Conservation (phyloP, 2,888 invertebrate species). For the Venusia cambrica region DNA sequence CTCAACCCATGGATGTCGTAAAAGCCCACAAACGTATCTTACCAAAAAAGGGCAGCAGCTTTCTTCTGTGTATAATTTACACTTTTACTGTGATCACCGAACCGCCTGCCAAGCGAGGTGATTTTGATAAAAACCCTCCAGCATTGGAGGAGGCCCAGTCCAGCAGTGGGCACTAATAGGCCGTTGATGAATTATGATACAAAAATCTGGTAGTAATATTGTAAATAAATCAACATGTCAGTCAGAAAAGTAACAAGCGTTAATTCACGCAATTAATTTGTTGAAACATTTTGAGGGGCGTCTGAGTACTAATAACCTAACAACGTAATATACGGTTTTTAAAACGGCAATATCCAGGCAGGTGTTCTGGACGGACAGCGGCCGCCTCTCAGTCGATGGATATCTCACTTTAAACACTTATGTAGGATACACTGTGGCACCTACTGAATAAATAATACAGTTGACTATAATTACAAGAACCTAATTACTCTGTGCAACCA, state of each 20-base stretch:
- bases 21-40: too few species aligned
- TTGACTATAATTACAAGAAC: conserved; percentile 43
- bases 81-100: too few species aligned
- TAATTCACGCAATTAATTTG: conserved; percentile 67
- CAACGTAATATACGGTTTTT: conserved; percentile 61
- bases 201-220: conserved; percentile 31
- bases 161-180: too few species aligned
- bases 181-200: too few species aligned
- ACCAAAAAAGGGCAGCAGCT: too few species aligned
- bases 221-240: conserved; percentile 47
- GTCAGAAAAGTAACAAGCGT: conserved; percentile 56
- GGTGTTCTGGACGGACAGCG: conserved; percentile 53
- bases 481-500: conserved; percentile 13
- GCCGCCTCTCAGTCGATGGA: conserved; percentile 44
- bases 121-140: too few species aligned
- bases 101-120: too few species aligned
- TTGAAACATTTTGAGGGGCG: conserved; percentile 60
- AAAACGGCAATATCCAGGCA: conserved; percentile 43
- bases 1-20: too few species aligned
- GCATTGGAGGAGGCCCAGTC: too few species aligned
- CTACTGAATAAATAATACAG: conserved; percentile 62
- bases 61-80: too few species aligned
- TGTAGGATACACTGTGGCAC: conserved; percentile 59
- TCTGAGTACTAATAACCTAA: conserved; percentile 60
- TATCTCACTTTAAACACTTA: conserved; percentile 64